Conservation (phyloP, 2,888 invertebrate species). For the Aspidiotus rigidus region DNA sequence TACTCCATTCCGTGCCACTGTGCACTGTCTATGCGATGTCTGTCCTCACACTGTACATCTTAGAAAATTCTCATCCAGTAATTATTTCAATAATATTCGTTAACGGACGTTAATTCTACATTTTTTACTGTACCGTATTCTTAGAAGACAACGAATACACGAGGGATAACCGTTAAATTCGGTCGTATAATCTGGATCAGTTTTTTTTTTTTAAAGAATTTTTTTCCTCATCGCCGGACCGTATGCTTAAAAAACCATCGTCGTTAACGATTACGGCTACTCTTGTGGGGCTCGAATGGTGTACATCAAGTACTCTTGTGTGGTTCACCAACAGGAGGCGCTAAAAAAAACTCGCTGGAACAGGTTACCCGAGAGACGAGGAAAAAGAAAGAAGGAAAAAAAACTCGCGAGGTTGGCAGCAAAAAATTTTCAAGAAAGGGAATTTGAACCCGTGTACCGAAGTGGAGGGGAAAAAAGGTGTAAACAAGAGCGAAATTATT, state of each 20-base stretch:
- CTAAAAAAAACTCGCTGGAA: background rate
- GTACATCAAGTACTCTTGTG: constrained; percentile 33
- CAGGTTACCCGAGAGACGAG: background rate
- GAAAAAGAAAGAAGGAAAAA: background rate
- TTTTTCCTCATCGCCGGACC: background rate
- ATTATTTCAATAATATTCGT: constrained; percentile 12
- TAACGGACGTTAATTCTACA: constrained; percentile 5
- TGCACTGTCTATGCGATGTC: background rate
- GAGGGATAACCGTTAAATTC: constrained; percentile 25
- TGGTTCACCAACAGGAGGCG: constrained; percentile 21
- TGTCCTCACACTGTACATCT: background rate
- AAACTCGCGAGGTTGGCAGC: background rate
- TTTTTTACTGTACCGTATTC: constrained; percentile 3
- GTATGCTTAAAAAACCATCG: constrained; percentile 6
- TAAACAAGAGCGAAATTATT: background rate
- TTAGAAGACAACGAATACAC: too few relatives aligned
- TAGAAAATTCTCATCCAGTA: background rate
- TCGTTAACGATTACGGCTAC: background rate
- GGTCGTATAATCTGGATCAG: constrained; percentile 29
- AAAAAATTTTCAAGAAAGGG: background rate
- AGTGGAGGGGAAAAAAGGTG: background rate
- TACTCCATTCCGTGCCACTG: background rate
- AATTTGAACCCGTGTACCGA: background rate
- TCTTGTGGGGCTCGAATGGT: constrained; percentile 8
- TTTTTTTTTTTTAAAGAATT: constrained; percentile 9